Evolutionary conservation across 2,888 invertebrate species (phyloP).

Genomic region (Ornithoptera alexandrae): DNA sequence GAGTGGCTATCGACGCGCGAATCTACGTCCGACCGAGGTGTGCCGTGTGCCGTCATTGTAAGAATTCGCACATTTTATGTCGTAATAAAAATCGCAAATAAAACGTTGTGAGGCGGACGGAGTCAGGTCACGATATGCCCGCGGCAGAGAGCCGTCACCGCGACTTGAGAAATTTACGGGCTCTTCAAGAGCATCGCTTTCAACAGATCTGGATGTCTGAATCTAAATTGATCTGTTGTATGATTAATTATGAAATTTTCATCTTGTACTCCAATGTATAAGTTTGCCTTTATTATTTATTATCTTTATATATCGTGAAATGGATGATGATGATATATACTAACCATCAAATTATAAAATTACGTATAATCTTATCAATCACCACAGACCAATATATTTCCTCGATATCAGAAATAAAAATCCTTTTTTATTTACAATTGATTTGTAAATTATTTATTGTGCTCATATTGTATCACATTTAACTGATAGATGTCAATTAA

Average conservation of each 20-base stretch:
- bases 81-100: constrained; percentile 76
- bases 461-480: no score
- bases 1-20: constrained; percentile 70
- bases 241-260: constrained; percentile 18
- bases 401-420: no score
- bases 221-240: constrained; percentile 43
- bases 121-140: constrained; percentile 73
- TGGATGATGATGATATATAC: no score
- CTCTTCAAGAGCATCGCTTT: constrained; percentile 53
- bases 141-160: constrained; percentile 67
- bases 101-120: constrained; percentile 63
- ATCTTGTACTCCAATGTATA: background rate
- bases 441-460: no score
- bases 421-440: no score
- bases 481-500: no score
- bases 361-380: no score
- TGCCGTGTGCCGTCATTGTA: constrained; percentile 61
- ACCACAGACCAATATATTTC: no score
- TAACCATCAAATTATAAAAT: no score
- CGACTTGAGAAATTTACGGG: constrained; percentile 68
- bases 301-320: no score
- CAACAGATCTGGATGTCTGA: constrained; percentile 43
- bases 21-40: constrained; percentile 69
- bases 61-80: constrained; percentile 74
- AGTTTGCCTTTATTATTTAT: background rate